Evolutionary conservation across 2,888 invertebrate genomes (phyloP).

Genomic region (Microdon myrmicae): DNA sequence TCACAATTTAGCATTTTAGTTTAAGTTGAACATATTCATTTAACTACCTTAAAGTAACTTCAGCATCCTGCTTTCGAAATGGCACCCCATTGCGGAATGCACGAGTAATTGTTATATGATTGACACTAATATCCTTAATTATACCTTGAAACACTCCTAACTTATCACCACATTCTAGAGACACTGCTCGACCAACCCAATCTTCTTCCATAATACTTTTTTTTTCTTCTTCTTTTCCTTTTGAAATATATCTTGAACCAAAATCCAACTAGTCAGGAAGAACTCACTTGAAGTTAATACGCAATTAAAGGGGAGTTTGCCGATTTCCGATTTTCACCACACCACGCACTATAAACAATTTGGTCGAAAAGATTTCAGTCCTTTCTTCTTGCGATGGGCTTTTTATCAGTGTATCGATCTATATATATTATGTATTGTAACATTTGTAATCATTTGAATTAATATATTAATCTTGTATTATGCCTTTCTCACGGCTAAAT

Average conservation of each 20-base stretch:
- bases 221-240: conserved; percentile 2
- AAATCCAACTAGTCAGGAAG: conserved; percentile 15
- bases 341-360: conserved; percentile 50
- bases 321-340: conserved; percentile 44
- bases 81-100: conserved; percentile 83
- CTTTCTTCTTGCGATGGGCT: neutral
- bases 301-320: conserved; percentile 41
- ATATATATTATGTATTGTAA: neutral
- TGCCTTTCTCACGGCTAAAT: conserved; percentile 44
- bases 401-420: conserved; percentile 4
- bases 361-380: conserved; percentile 10
- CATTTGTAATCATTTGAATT: neutral
- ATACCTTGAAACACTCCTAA: conserved; percentile 82
- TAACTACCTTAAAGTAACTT: conserved; percentile 72
- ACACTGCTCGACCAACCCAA: conserved; percentile 80
- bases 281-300: conserved; percentile 36
- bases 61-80: conserved; percentile 69
- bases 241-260: conserved; percentile 19
- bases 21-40: conserved; percentile 1
- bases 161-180: conserved; percentile 81
- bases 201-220: conserved; percentile 57
- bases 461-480: conserved; percentile 6
- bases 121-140: conserved; percentile 78
- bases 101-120: conserved; percentile 78
- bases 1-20: conserved; percentile 2